phyloP scores from a whole-genome alignment of 2,888 invertebrate species.

The Diplolepis rosae region DNA sequence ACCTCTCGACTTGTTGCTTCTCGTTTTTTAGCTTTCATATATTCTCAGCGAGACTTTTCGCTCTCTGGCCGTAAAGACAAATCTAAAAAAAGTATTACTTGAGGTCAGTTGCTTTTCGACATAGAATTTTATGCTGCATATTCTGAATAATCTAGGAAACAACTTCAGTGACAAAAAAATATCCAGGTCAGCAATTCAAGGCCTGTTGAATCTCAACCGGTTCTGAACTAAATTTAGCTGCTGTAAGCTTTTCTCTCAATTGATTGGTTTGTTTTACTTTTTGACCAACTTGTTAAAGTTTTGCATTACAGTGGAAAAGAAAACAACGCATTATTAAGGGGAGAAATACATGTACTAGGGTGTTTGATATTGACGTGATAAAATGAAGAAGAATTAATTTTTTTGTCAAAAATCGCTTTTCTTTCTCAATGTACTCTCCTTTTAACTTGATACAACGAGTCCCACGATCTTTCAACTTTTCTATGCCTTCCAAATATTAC shows the following conservation, averaged over 20 bases:
- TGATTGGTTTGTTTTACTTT: constrained; percentile 36
- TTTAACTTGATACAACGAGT: too few species aligned
- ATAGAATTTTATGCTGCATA: background rate
- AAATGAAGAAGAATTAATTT: too few species aligned
- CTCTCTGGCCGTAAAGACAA: background rate
- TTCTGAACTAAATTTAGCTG: constrained; percentile 44
- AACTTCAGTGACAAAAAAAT: constrained; percentile 22
- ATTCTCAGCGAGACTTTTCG: constrained; percentile 8
- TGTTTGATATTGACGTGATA: too few species aligned
- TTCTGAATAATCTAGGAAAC: background rate
- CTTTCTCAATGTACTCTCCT: too few species aligned
- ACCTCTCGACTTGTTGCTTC: constrained; percentile 44
- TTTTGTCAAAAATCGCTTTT: too few species aligned
- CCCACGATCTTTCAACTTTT: too few species aligned
- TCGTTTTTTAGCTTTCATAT: constrained; percentile 30
- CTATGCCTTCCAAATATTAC: too few species aligned
- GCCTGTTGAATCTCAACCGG: constrained; percentile 57
- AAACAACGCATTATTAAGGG: constrained; percentile 31
- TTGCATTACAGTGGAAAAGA: constrained; percentile 18
- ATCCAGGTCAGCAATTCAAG: constrained; percentile 61
- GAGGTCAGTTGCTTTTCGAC: background rate
- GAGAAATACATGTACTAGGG: too few species aligned
- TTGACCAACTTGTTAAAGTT: constrained; percentile 33
- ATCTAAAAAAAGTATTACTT: background rate
- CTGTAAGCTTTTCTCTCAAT: constrained; percentile 39